These are phyloP conservation scores for Thysanoteuthis rhombus DNA, from an alignment of 2,888 invertebrate genomes.

Conservation along the genomic window DNA sequence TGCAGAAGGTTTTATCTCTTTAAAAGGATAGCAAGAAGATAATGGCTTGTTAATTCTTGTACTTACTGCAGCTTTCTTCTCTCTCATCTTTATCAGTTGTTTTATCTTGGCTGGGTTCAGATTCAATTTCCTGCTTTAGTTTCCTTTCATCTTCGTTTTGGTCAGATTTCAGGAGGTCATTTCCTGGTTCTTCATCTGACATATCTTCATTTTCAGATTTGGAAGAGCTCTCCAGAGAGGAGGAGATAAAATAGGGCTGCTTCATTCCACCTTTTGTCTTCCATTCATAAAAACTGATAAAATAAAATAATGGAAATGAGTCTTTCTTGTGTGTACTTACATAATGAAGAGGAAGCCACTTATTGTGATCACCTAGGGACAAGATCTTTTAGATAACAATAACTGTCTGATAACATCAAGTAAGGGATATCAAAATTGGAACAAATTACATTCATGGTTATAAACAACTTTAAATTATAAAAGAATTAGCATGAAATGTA, in stretches of 20 bases:
- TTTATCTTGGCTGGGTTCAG: slow-evolving; percentile 66
- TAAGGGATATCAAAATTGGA: too few relatives aligned
- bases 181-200: slow-evolving; percentile 19
- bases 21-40: background rate
- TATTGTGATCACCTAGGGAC: too few relatives aligned
- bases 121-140: slow-evolving; percentile 30
- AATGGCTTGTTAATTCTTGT: background rate
- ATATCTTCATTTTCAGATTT: slow-evolving; percentile 56
- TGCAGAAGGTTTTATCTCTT: background rate
- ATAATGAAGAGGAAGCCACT: too few relatives aligned
- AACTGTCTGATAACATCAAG: too few relatives aligned
- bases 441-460: too few relatives aligned
- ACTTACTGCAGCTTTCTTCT: background rate
- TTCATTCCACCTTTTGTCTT: slow-evolving; percentile 68
- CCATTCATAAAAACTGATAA: slow-evolving; percentile 69
- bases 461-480: too few relatives aligned
- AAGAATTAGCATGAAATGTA: too few relatives aligned
- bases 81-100: slow-evolving; percentile 19
- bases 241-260: slow-evolving; percentile 81
- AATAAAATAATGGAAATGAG: background rate
- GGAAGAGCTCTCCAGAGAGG: background rate
- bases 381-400: too few relatives aligned
- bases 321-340: too few relatives aligned
- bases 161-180: background rate
- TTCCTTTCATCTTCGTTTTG: background rate